Base-by-base conservation (phyloP, 2,888 invertebrate genomes). In the Drosophila atroscutellata region DNA sequence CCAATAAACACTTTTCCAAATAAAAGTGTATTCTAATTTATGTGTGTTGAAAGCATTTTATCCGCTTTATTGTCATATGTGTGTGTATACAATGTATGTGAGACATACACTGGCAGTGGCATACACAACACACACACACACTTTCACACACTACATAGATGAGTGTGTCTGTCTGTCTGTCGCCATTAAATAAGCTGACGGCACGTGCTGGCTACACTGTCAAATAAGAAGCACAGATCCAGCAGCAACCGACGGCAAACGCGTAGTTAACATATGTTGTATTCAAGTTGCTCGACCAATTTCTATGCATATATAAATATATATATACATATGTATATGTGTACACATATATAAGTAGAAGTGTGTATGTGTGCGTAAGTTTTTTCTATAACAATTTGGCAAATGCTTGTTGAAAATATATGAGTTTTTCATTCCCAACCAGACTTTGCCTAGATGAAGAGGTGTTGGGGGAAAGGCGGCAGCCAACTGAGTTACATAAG, bases 211-310 rank as follows among this genome's bases (percentile, higher is more conserved):
- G 37, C 50, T 55, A 24, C 51, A 57, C 65, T 54, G 49, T 68
- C 47, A 62, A 65, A 36, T 20, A 54, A 59, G 70, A 56, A 57
- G 72, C 71, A 61, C 45, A 71, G 58, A 49, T 52, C 54, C 79
- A 58, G 37, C 61, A 60, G 63, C 65, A 71, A 59, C 64, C 77
- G 65, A 71, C 69, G 73, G 69, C 59, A 67, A 82, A 71, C 60
- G 81, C 75, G 81, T 80, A 75, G 85, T 83, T 86, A 88, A 86
- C 86, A 88, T 84, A 88, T 84, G 88, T 77, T 85, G 70, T 79
- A 72, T 82, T 73, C 80, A 79, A 72, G 59, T 76, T 78, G 75
- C 58, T 61, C 60, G 70, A 76, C 77, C 76, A 85, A 80, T 62
- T 83, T 71, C 62, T 64, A 32, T 72, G 49, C 49, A 55, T 37